Conservation (phyloP, 1,140 invertebrate genomes). For the Hesperophylax magnus region DNA sequence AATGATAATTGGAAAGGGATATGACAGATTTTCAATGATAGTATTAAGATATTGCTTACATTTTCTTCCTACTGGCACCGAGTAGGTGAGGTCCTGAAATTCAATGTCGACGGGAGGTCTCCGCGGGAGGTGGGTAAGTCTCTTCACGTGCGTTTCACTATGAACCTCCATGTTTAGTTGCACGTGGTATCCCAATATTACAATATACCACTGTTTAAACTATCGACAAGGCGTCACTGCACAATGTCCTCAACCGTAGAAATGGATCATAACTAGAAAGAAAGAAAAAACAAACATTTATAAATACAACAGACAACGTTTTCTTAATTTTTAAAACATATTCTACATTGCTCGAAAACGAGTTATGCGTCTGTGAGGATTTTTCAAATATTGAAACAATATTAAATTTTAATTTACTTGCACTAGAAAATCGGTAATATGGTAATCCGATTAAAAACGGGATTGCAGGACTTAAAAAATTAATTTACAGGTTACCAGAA, state of each 20-base stretch:
- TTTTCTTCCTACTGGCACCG: conserved; percentile 75
- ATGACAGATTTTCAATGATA: too few relatives aligned
- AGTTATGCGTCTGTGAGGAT: too few relatives aligned
- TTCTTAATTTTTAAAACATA: too few relatives aligned
- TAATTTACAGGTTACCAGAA: too few relatives aligned
- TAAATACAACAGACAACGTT: not conserved
- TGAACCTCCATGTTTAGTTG: conserved; percentile 40
- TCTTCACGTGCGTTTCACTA: conserved; percentile 59
- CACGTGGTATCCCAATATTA: not conserved
- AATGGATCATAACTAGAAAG: not conserved
- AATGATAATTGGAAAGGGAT: too few relatives aligned
- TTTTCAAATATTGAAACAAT: too few relatives aligned
- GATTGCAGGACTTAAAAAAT: too few relatives aligned
- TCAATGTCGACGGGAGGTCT: conserved; percentile 79
- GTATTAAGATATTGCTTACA: conserved; percentile 66
- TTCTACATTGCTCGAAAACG: too few relatives aligned
- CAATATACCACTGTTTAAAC: not conserved
- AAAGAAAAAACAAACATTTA: not conserved
- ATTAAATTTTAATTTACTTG: too few relatives aligned
- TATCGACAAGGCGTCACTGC: not conserved
- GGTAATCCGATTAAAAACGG: too few relatives aligned
- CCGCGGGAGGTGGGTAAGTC: conserved; percentile 74
- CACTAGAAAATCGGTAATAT: too few relatives aligned
- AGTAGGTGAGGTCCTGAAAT: conserved; percentile 80
- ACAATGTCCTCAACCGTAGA: not conserved